Base-by-base conservation (phyloP, 2,888 invertebrate genomes). In the Sisyra terminalis region DNA sequence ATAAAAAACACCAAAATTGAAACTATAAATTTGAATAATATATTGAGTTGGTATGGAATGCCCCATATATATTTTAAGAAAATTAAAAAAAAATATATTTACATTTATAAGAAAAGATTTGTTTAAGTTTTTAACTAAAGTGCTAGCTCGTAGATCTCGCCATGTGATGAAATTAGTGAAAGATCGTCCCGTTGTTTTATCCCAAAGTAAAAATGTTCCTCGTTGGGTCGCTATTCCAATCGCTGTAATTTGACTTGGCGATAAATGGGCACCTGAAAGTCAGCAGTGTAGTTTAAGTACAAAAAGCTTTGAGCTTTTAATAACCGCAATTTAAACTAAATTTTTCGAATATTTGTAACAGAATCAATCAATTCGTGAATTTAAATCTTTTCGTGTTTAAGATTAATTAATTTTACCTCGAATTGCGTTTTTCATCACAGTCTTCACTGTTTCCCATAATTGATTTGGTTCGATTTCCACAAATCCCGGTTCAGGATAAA, bases 401-500 rank as follows among this genome's bases (percentile, higher is more conserved):
- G 29, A 44, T 16, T 41, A 24, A 45, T 41, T 30, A n/a, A 44
- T 44, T 61, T 64, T 66, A 84, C 86, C 71, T 61, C 65, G 60
- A 42, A 86, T 66, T 30, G 86, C 79, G 42, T 70, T 67, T 48
- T 71, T 71, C 40, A 90, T 73, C 43, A 87, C 82, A 52, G 59
- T 58, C 30, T 78, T 58, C 49, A 85, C 70, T 46, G 71, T 70
- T 5, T 63, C 59, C 83, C 89, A 89, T 46, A 94, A 60, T 49
- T 75, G 69, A 50, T 86, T 78, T 2, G 92, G 90, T 55, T 88
- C 79, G 49, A 94, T 89, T 70, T 94, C 94, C 46, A 82, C 83
- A 62, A 74, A 80, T 10, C 88, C 88, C 39, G 77, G 75, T 48
- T 74, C 61, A 0, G 90, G 87, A 60, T 83, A 84, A 31, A 84